Conservation (phyloP, 2,113 vertebrate genomes). For the Atlantisia rogersi region DNA sequence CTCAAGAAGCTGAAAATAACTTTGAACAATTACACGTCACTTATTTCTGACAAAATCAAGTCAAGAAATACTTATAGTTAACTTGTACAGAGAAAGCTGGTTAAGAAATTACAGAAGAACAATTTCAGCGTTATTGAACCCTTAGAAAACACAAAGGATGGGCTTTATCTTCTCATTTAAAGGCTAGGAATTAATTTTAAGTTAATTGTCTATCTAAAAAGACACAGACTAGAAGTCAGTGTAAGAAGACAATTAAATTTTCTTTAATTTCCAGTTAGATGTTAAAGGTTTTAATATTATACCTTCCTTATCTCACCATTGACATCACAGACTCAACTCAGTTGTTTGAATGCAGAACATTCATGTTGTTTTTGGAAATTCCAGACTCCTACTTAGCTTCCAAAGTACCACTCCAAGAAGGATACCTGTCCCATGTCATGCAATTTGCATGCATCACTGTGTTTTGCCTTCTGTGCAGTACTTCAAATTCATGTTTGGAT, state of each 20-base stretch:
- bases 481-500: neutral
- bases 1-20: neutral
- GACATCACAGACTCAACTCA: neutral
- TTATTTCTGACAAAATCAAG: neutral
- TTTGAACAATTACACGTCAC: neutral
- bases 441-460: neutral
- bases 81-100: neutral
- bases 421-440: neutral
- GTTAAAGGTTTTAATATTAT: neutral
- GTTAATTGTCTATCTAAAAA: neutral
- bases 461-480: neutral
- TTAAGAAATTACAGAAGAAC: neutral
- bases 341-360: neutral
- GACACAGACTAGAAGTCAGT: neutral
- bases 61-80: neutral
- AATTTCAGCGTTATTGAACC: neutral
- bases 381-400: neutral
- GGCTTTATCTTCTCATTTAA: neutral
- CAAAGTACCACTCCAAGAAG: neutral
- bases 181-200: neutral
- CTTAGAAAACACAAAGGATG: neutral
- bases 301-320: neutral
- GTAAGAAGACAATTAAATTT: neutral
- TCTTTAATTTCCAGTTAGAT: neutral
- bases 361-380: neutral